phyloP scores from a whole-genome alignment of 1,140 invertebrate species.

The Drosophila repleta region DNA sequence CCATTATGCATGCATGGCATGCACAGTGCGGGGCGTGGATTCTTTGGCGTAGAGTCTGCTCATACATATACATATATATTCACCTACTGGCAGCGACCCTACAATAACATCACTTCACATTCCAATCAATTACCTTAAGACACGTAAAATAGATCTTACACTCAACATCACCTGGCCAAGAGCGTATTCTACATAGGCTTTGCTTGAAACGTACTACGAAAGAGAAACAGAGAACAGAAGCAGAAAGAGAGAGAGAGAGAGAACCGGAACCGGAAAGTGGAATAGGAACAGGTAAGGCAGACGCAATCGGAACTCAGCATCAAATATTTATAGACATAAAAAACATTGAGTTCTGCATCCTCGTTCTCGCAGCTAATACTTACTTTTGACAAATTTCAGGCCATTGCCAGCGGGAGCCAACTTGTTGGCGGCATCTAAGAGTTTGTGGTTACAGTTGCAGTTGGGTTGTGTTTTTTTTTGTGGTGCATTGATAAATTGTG shows the following conservation, averaged over 20 bases:
- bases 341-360: too few relatives aligned
- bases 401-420: constrained; percentile 50
- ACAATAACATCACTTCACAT: constrained; percentile 60
- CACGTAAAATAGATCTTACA: constrained; percentile 68
- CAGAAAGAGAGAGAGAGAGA: background rate
- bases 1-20: constrained; percentile 14
- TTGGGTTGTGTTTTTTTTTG: constrained; percentile 21
- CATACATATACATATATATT: constrained; percentile 50
- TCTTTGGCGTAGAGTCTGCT: background rate
- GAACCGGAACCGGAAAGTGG: background rate
- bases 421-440: constrained; percentile 61
- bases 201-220: constrained; percentile 64
- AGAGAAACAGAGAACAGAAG: constrained; percentile 13
- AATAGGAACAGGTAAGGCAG: background rate
- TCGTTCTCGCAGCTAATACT: constrained; percentile 47
- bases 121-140: constrained; percentile 68
- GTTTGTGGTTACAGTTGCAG: constrained; percentile 27
- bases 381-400: constrained; percentile 75
- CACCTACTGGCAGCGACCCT: constrained; percentile 65
- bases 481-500: constrained; percentile 56
- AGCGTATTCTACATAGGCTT: constrained; percentile 66
- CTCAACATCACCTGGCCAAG: constrained; percentile 69
- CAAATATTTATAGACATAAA: background rate
- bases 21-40: background rate
- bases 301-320: background rate